Conservation (phyloP, 2,797 vertebrate species). For the Sebastes wilsoni region DNA sequence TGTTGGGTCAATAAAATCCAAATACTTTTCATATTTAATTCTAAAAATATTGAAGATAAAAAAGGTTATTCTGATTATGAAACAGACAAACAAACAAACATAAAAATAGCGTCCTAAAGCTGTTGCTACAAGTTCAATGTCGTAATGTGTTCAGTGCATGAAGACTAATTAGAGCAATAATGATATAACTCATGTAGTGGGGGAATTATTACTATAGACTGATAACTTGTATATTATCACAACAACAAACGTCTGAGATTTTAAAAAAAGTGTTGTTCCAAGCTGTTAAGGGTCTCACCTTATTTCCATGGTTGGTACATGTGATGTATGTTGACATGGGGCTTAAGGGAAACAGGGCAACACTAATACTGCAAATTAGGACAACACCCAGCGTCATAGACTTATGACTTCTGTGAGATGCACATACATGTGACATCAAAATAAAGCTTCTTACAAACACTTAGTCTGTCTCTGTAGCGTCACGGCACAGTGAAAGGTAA, state of each 20-base stretch:
- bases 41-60: background rate
- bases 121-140: background rate
- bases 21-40: background rate
- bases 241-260: background rate
- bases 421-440: background rate
- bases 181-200: background rate
- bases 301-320: background rate
- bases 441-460: conserved; percentile 27
- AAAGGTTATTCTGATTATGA: background rate
- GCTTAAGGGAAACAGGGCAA: conserved; percentile 18
- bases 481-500: background rate
- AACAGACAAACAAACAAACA: background rate
- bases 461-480: background rate
- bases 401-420: conserved; percentile 9
- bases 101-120: background rate
- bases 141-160: background rate
- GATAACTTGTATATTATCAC: background rate
- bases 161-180: background rate
- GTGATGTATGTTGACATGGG: background rate
- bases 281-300: background rate
- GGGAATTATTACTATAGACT: background rate
- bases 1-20: conserved; percentile 4
- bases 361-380: conserved; percentile 36
- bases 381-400: background rate
- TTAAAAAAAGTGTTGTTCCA: background rate